Evolutionary conservation across 2,113 vertebrate species (phyloP).

Genomic region (Bothrops jararaca): DNA sequence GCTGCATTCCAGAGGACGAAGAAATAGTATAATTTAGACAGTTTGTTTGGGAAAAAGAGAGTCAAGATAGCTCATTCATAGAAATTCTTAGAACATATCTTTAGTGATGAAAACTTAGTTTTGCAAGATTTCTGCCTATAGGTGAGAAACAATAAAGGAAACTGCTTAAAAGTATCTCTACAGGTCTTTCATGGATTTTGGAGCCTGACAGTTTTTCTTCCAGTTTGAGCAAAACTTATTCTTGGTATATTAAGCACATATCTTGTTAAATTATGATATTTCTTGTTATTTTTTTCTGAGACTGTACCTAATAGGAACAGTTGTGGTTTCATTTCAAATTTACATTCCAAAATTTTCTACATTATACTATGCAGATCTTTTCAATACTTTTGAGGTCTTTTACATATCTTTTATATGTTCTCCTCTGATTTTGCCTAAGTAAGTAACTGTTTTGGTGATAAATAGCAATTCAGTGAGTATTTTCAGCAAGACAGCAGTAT

Average conservation of each 20-base stretch:
- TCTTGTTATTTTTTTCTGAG: not conserved
- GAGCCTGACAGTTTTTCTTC: not conserved
- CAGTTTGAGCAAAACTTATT: not conserved
- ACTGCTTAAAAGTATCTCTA: not conserved
- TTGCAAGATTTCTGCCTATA: not conserved
- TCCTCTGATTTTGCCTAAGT: not conserved
- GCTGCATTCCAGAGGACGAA: not conserved
- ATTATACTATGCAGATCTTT: not conserved
- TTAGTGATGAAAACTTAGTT: not conserved
- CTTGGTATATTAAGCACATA: not conserved
- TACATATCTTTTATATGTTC: not conserved
- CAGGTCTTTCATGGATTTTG: not conserved
- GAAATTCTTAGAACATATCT: not conserved
- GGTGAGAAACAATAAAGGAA: not conserved
- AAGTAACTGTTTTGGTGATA: not conserved
- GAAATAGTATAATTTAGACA: not conserved
- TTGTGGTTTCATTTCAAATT: not conserved
- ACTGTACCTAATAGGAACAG: not conserved
- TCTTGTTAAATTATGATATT: not conserved
- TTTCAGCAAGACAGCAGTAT: not conserved
- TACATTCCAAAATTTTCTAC: not conserved
- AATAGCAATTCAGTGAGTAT: not conserved
- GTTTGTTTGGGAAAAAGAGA: not conserved
- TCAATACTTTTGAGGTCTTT: not conserved
- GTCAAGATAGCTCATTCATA: not conserved